Evolutionary conservation across 2,888 invertebrate species (phyloP).

Genomic region (Chrysina gloriosa): DNA sequence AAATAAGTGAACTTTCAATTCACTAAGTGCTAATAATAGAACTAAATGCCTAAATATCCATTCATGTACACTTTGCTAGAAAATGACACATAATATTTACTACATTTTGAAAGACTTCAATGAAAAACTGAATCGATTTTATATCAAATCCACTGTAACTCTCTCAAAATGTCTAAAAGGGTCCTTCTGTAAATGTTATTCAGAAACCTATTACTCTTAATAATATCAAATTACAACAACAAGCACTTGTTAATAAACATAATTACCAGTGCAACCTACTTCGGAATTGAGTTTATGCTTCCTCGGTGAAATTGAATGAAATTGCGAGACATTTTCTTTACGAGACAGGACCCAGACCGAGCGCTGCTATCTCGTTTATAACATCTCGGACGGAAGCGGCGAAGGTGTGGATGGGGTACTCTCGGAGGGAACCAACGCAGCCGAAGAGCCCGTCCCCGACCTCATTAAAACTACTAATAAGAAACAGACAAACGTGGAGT

Average conservation of each 20-base stretch:
- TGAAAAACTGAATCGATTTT: no score
- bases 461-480: conserved; percentile 38
- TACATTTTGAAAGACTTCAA: no score
- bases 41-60: no score
- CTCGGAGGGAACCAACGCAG: conserved; percentile 10
- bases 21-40: no score
- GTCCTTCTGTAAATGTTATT: no score
- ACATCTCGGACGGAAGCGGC: conserved; percentile 16
- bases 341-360: not conserved
- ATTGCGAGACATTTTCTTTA: conserved; percentile 5
- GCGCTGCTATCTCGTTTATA: conserved; percentile 24
- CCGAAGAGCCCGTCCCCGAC: conserved; percentile 25
- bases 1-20: no score
- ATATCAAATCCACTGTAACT: no score
- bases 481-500: conserved; percentile 36
- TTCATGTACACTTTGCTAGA: no score
- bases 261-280: not conserved
- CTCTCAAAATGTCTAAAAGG: no score
- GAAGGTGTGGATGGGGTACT: conserved; percentile 3
- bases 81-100: no score
- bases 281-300: conserved; percentile 19
- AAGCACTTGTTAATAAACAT: conserved; percentile 3
- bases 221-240: no score
- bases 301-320: conserved; percentile 14
- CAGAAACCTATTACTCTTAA: no score